Conservation (phyloP, 2,888 invertebrate genomes). For the Proisotoma minuta region DNA sequence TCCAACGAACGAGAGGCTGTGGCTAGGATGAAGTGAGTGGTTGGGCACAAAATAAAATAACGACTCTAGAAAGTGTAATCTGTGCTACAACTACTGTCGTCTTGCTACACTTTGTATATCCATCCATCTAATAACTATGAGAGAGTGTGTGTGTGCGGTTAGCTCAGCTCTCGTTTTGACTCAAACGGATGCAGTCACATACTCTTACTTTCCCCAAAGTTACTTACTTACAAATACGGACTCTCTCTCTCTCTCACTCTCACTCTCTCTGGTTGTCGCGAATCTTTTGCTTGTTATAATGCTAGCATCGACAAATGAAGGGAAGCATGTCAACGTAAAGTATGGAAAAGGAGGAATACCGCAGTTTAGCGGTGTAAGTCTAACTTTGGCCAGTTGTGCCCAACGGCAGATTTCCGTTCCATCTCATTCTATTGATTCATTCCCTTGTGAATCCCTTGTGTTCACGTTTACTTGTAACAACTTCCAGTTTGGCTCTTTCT, state of each 20-base stretch:
- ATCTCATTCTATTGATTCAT: slow-evolving; percentile 36
- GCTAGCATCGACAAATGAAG: slow-evolving; percentile 32
- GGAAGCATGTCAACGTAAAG: slow-evolving; percentile 31
- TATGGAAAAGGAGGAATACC: slow-evolving; percentile 20
- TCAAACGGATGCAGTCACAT: slow-evolving; percentile 8
- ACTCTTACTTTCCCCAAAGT: slow-evolving; percentile 1
- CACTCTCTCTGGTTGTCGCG: neutral
- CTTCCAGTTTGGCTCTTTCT: slow-evolving; percentile 16
- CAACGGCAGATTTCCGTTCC: slow-evolving; percentile 33
- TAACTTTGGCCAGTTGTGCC: slow-evolving; percentile 18
- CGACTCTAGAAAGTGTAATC: neutral
- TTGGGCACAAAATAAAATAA: too few species aligned
- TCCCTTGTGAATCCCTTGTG: slow-evolving; percentile 28
- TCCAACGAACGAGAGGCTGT: neutral
- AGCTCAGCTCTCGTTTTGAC: slow-evolving; percentile 6
- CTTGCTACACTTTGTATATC: neutral
- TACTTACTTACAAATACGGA: too few species aligned
- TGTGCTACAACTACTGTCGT: neutral
- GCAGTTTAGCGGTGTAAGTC: slow-evolving; percentile 30
- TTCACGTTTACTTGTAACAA: slow-evolving; percentile 28
- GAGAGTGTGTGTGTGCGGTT: neutral
- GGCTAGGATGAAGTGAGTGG: neutral
- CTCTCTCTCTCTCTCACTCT: slow-evolving; percentile 12
- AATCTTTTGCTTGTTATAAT: too few species aligned
- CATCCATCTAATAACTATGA: neutral